Conservation (phyloP, 2,113 vertebrate genomes). For the Dasyprocta punctata region DNA sequence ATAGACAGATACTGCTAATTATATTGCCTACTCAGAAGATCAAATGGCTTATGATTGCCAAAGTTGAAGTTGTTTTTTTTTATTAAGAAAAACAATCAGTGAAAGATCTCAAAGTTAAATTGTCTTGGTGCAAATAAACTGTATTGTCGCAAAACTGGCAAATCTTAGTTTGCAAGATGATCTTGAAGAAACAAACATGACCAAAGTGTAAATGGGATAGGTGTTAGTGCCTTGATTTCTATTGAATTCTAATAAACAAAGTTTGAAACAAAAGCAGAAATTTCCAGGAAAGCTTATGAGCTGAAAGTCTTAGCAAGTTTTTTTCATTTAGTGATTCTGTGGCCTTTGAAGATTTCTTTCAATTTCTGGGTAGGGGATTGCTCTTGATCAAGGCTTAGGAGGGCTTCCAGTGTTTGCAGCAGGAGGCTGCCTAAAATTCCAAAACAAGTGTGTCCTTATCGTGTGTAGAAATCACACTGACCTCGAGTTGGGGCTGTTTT, state of each 20-base stretch:
- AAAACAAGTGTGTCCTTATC: conserved; percentile 20
- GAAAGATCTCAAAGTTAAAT: conserved; percentile 29
- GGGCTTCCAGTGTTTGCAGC: background rate
- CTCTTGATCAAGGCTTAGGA: conserved; percentile 7
- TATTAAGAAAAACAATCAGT: background rate
- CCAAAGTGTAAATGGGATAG: background rate
- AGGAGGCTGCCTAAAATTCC: background rate
- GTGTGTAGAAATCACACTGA: background rate
- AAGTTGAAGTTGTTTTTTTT: conserved; percentile 60
- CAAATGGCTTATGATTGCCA: background rate
- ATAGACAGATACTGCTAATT: background rate
- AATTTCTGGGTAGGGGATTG: background rate
- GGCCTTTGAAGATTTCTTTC: conserved; percentile 16
- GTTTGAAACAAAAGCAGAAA: conserved; percentile 20
- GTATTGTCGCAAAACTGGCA: conserved; percentile 17
- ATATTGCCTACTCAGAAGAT: background rate
- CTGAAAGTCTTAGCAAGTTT: background rate
- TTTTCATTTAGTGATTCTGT: background rate
- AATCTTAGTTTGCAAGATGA: conserved; percentile 55
- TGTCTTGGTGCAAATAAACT: background rate
- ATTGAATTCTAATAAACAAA: background rate
- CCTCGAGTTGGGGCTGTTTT: background rate
- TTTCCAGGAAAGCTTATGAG: background rate
- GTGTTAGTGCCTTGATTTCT: background rate
- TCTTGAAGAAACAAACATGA: background rate